Base-by-base conservation (phyloP, 1,140 invertebrate species). In the Branchinecta lindahli region DNA sequence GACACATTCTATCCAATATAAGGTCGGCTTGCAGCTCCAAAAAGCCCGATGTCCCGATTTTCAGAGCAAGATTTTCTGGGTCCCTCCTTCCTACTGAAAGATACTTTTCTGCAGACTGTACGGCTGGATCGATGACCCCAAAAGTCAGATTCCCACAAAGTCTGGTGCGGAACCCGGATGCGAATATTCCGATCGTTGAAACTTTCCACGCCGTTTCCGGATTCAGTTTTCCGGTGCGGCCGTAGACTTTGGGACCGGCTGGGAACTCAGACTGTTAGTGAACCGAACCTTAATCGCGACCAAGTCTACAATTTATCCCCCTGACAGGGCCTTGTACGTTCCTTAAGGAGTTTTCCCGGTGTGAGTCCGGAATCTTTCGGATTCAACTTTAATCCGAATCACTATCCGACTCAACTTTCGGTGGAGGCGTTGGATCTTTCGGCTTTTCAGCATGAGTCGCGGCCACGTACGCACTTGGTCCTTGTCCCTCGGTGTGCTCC, bases 401-500 rank as follows among this genome's bases (percentile, higher is more conserved):
- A 61, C 71, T 74, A 52, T 68, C 67, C n/a, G 68, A 69, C 15
- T 72, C 69, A 12, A 70, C 52, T 33, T 15, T 67, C n/a, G 70
- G 70, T 45, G 66, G 61, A 10, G 73, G 44, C 21, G 46, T 61
- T 10, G 65, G 68, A 10, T 72, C 46, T 44, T 20, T 20, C 12
- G 66, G 18, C 18, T 44, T 61, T n/a, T 78, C 77, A 7, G 78
- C 76, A 9, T 80, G 79, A 8, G 88, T 89, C 45, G 88, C 89
- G 47, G 86, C 78, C 66, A 88, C 79, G 77, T 92, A 92, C 66
- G 88, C 87, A 72, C 85, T 85, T 74, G 87, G 86, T 68, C 85
- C 83, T 76, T 87, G 84, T 7, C 87, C 89, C 74, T 87, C 85
- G 67, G 87, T 88, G 74, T 90, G 88, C 76, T 92, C 89, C 76